Base-by-base conservation (phyloP, 2,888 invertebrate species). In the Lampropteryx suffumata region DNA sequence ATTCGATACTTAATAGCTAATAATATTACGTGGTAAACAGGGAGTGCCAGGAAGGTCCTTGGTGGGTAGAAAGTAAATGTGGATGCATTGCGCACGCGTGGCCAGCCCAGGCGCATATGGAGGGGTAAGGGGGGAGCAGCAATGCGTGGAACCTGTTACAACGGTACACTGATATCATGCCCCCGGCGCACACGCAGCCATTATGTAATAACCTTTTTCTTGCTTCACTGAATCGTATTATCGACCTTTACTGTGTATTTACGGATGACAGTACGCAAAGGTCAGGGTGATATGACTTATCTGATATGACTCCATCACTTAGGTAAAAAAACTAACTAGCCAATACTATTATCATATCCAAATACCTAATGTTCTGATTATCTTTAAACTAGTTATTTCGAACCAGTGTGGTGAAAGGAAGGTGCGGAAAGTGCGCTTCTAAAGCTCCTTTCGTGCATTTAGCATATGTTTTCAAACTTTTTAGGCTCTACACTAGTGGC, bases 61-160 rank as follows among this genome's bases (percentile, higher is more conserved):
- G 84, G 79, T 83, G 76, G 73, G 77, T 87, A 88, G 89, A 90
- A 89, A 90, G 89, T 90, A 90, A 90, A 86, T 83, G 83, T 75
- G 73, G 72, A 71, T 76, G 73, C 72, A 69, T 65, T 71, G 67
- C 63, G 67, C 73, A 76, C 76, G 77, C 73, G 64, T 65, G 62
- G 59, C 55, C 35, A 43, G 56, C 49, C 47, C 44, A 33, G 59
- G 53, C 55, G 45, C 61, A 62, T 62, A 57, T 53, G 58, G 32
- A 59, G 52, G 61, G 61, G 65, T 58, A 47, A 52, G 54, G 65
- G 59, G 50, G 62, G 59, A 48, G 57, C 55, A 62, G 72, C 61
- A 64, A 71, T 76, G 75, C 73, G 69, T 76, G 74, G 75, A 88
- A 89, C 89, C 88, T 85, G 89, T 87, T 86, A 60, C 84, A 89